Conservation (phyloP, 2,113 vertebrate genomes). For the Actenoides lindsayi region DNA sequence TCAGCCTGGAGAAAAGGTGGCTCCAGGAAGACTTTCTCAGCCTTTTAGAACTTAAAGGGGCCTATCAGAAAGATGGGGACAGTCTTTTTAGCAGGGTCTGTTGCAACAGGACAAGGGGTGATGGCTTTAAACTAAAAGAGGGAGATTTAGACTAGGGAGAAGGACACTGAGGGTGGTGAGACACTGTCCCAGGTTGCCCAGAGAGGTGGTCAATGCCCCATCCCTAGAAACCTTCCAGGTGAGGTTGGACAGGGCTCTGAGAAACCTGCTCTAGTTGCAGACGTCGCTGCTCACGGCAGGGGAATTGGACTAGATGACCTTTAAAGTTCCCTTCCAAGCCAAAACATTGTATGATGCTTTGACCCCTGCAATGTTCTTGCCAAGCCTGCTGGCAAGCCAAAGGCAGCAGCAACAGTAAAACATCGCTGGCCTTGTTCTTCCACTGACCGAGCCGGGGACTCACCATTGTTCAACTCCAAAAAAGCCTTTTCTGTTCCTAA, state of each 20-base stretch:
- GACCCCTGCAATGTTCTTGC: background rate
- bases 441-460: rapidly evolving
- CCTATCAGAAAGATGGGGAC: background rate
- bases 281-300: background rate
- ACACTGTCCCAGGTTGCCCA: background rate
- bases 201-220: background rate
- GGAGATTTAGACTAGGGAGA: background rate
- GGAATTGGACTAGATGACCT: background rate
- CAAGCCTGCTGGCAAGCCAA: background rate
- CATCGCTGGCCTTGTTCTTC: background rate
- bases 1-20: background rate
- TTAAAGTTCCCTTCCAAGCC: background rate
- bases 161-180: background rate
- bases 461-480: background rate
- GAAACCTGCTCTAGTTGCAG: background rate
- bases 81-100: background rate
- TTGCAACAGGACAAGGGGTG: background rate
- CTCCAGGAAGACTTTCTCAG: background rate
- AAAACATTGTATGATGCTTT: background rate
- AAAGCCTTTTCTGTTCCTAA: constrained; percentile 10
- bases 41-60: background rate
- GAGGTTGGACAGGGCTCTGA: background rate
- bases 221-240: background rate
- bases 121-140: background rate
- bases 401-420: background rate